Evolutionary conservation across 2,888 invertebrate genomes (phyloP).

Genomic region (Sesamia inferens): DNA sequence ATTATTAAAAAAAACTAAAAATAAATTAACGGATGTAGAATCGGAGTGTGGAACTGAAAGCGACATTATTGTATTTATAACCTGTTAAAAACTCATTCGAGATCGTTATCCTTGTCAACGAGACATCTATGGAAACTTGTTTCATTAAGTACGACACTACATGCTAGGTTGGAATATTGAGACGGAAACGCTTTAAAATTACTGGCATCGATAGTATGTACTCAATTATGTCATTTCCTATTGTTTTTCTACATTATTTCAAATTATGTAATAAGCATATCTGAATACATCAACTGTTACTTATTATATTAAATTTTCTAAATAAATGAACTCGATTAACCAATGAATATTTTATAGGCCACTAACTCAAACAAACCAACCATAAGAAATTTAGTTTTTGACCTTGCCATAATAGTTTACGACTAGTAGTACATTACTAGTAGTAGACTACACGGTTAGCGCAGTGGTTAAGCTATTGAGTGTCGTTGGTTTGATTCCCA

Average conservation of each 20-base stretch:
- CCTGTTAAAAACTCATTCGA: constrained; percentile 31
- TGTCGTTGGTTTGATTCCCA: too few species aligned
- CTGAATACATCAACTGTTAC: background rate
- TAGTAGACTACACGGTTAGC: too few species aligned
- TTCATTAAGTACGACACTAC: constrained; percentile 3
- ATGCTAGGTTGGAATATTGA: constrained; percentile 10
- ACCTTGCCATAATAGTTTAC: background rate
- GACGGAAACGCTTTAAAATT: constrained; percentile 5
- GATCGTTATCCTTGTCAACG: constrained; percentile 22
- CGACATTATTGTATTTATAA: constrained; percentile 52
- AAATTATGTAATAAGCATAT: background rate
- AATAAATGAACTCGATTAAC: background rate
- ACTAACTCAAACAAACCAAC: background rate
- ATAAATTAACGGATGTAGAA: constrained; percentile 52
- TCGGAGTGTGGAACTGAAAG: constrained; percentile 28
- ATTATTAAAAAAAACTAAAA: too few species aligned
- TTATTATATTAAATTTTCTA: background rate
- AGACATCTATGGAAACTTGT: constrained; percentile 26
- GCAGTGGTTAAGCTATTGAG: too few species aligned
- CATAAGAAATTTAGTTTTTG: too few species aligned
- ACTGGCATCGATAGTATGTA: constrained; percentile 5
- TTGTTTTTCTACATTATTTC: background rate
- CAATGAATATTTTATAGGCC: background rate
- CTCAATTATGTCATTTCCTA: background rate
- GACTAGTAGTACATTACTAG: too few species aligned